Base-by-base conservation (phyloP, 1,140 invertebrate genomes). In the Ceratoteleas bidentatus region DNA sequence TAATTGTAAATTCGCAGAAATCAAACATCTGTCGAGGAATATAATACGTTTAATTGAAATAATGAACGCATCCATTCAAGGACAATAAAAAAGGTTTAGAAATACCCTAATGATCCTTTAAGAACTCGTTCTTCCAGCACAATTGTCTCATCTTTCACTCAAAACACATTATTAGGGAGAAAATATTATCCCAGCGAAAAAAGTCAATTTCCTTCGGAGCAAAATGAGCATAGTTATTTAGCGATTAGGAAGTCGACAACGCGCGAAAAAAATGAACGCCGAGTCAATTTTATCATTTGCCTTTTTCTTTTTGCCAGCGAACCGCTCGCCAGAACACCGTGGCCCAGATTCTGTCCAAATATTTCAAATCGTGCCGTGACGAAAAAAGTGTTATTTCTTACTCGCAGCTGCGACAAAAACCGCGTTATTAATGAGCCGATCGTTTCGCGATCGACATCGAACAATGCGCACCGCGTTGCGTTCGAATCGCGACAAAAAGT, bases 171-270 rank as follows among this genome's bases (percentile, higher is more conserved):
- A 83, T 83, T 83, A 83, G 74, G 69, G 58, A 70, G 58, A 74
- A 78, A 83, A 77, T 78, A 75, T 72, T 66, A 72, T 81, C 66
- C 50, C 54, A 68, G 32, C 62, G 72, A 76, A 83, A 78, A 61
- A 83, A 83, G 76, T 75, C 76, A 74, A 79, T 79, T 79, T 83
- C 36, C 72, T 75, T 57, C 43, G 43, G 60, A 75, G 61, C 75
- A 60, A 79, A 83, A 75, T 81, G 69, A 70, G 57, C 58, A 74
- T 88, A 87, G 87, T 89, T 89, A 89, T 88, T 89, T 88, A 84
- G 77, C 85, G 87, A 88, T 89, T 89, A 89, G 85, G 82, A 57
- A 68, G 83, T 84, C 53, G 64, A 62, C 69, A 62, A 15, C 11
- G 38, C 10, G 14, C 45, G 32, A 52, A 65, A 57, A 70, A 54